phyloP scores from a whole-genome alignment of 2,797 vertebrate genomes.

The Echeneis naucrates region DNA sequence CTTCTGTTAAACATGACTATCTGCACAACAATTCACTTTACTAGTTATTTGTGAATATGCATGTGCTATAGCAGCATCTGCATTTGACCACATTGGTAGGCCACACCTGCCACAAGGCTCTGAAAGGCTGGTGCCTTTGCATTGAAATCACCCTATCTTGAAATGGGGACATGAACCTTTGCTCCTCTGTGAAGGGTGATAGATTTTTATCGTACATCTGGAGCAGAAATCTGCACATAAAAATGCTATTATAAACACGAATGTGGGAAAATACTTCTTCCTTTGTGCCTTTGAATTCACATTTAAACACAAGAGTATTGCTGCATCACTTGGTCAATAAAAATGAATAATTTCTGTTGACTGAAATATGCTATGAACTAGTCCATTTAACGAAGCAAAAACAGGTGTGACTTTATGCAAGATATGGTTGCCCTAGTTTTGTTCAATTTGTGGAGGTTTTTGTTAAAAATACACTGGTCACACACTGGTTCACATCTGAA shows the following conservation, averaged over 20 bases:
- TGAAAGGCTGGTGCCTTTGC: constrained; percentile 35
- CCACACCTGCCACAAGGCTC: constrained; percentile 74
- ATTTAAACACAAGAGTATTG: not conserved
- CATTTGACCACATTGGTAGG: constrained; percentile 72
- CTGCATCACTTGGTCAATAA: not conserved
- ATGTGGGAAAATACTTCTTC: not conserved
- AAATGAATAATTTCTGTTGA: not conserved
- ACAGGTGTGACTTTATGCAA: not conserved
- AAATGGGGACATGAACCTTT: constrained; percentile 44
- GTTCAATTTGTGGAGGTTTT: not conserved
- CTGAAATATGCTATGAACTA: not conserved
- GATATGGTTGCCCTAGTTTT: not conserved
- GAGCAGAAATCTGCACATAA: constrained; percentile 8
- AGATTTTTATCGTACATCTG: constrained; percentile 4
- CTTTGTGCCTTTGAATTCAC: not conserved
- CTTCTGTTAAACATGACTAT: not conserved
- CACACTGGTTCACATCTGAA: constrained; percentile 4
- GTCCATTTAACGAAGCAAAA: not conserved
- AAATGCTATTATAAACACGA: constrained; percentile 13
- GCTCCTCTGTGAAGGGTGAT: not conserved
- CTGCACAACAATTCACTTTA: constrained; percentile 11
- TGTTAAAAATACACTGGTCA: not conserved
- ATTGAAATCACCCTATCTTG: constrained; percentile 30
- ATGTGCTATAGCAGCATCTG: constrained; percentile 53
- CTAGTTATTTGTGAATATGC: too few species aligned